Evolutionary conservation across 2,888 invertebrate species (phyloP), one percentile per base, ranked within the genome.

Genomic region (Strigamia crassipes): DNA sequence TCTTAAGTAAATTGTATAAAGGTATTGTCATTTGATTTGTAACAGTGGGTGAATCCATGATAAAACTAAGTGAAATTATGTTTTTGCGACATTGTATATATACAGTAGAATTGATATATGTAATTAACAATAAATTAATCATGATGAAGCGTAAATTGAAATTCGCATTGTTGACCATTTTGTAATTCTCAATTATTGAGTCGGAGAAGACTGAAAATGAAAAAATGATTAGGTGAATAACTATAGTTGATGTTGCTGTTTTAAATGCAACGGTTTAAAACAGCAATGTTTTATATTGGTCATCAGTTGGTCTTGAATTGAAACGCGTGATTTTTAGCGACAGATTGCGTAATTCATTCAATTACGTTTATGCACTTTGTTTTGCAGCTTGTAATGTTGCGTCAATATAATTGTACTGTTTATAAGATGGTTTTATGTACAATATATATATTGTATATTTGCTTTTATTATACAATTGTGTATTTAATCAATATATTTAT

Each of bases 381-480:
- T 73, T 31, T 73, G 73, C 73, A 73, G 73, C 73, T 73, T 73
- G 73, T 73, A 73, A 73, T 73, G 73, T 73, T 73, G 73, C 73
- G 61, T 23, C 61, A 13, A 31, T 73, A 73, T 73, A 73, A 73
- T 73, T 73, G 73, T 73, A 73, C 73, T 73, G 73, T 73, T 73
- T 73, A 73, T 73, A 73, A 73, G 73, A 73, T 73, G 73, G 31
- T 73, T 73, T 73, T 73, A 73, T 73, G 73, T 73, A 73, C 73
- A 73, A 73, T 73, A 73, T 73, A 73, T 73, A 73, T 73, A 73
- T 73, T 73, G 73, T 73, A 73, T 73, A 73, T 73, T 73, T 73
- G 73, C 73, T 73, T 73, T 73, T 73, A 73, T 73, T 73, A 73
- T 73, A 73, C 73, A 73, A 73, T 73, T 73, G 73, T 73, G 73